These are phyloP conservation scores for Megamerina dolium DNA, from an alignment of 2,888 invertebrate species.

Conservation along the genomic window DNA sequence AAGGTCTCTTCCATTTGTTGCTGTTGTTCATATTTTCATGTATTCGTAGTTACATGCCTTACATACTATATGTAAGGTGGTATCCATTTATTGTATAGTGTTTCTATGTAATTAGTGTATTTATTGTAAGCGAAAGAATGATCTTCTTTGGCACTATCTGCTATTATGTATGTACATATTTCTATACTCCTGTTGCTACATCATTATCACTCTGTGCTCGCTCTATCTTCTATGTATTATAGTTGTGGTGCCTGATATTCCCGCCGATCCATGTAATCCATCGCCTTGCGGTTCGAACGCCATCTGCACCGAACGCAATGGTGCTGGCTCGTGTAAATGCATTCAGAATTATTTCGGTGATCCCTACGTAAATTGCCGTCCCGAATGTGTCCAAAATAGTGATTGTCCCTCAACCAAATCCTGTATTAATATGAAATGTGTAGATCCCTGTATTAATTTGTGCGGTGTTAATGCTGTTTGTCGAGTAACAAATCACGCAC, in stretches of 20 bases:
- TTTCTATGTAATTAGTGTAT: too few relatives aligned
- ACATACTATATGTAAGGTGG: too few relatives aligned
- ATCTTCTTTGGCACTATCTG: too few relatives aligned
- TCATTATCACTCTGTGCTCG: too few relatives aligned
- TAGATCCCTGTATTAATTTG: conserved; percentile 74
- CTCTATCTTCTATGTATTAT: conserved; percentile 12
- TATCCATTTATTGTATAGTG: conserved; percentile 1
- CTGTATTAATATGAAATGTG: conserved; percentile 78
- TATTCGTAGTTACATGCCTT: too few relatives aligned
- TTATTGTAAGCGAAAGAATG: too few relatives aligned
- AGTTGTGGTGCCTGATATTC: conserved; percentile 54
- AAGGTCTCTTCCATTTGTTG: too few relatives aligned
- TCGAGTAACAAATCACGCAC: conserved; percentile 74
- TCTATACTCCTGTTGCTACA: too few relatives aligned
- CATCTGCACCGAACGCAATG: conserved; percentile 72
- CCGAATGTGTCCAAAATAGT: conserved; percentile 82
- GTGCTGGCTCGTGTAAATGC: conserved; percentile 77
- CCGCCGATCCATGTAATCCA: conserved; percentile 66
- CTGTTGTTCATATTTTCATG: too few relatives aligned
- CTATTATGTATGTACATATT: too few relatives aligned
- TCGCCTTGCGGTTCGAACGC: conserved; percentile 85
- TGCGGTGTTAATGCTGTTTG: conserved; percentile 82
- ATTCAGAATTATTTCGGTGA: conserved; percentile 78
- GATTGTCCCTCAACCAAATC: conserved; percentile 73
- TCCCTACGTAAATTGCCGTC: conserved; percentile 78